These are phyloP conservation scores for Coilia nasus DNA, from an alignment of 2,797 vertebrate genomes.

Conservation along the genomic window DNA sequence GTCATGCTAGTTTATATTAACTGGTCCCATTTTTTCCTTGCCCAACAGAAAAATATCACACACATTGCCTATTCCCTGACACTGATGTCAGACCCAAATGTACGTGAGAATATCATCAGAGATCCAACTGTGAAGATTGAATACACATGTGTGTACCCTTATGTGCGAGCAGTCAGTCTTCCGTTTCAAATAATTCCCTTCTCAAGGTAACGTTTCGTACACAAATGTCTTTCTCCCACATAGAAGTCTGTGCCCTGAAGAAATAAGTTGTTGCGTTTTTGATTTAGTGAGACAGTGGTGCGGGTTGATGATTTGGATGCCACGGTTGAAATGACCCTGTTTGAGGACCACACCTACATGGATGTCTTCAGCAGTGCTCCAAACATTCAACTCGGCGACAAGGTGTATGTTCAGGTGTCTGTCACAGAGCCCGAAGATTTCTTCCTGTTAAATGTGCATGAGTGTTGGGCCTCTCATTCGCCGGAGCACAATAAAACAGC, in stretches of 20 bases:
- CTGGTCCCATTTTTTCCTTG: not conserved
- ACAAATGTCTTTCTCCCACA: not conserved
- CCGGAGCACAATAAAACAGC: slow-evolving; percentile 50
- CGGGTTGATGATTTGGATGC: slow-evolving; percentile 67
- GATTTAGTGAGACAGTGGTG: slow-evolving; percentile 65
- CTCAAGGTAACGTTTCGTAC: slow-evolving; percentile 59
- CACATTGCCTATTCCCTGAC: slow-evolving; percentile 69
- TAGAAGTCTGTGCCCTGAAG: not conserved
- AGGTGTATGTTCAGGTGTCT: slow-evolving; percentile 70
- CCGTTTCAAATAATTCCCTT: slow-evolving; percentile 62
- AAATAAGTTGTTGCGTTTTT: not conserved
- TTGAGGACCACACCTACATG: slow-evolving; percentile 63
- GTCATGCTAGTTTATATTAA: not conserved
- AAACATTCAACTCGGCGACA: slow-evolving; percentile 66
- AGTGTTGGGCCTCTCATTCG: slow-evolving; percentile 75
- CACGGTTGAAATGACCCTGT: slow-evolving; percentile 68
- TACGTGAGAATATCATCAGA: slow-evolving; percentile 68
- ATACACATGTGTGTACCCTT: slow-evolving; percentile 72
- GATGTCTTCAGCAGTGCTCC: slow-evolving; percentile 61
- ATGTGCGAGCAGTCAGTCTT: slow-evolving; percentile 67
- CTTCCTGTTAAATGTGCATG: slow-evolving; percentile 69
- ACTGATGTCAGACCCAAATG: slow-evolving; percentile 63
- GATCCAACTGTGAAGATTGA: slow-evolving; percentile 67
- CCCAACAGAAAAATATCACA: slow-evolving; percentile 70
- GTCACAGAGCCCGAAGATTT: slow-evolving; percentile 66